These are phyloP conservation scores for Deilephila elpenor DNA, from an alignment of 2,888 invertebrate species.

Conservation along the genomic window DNA sequence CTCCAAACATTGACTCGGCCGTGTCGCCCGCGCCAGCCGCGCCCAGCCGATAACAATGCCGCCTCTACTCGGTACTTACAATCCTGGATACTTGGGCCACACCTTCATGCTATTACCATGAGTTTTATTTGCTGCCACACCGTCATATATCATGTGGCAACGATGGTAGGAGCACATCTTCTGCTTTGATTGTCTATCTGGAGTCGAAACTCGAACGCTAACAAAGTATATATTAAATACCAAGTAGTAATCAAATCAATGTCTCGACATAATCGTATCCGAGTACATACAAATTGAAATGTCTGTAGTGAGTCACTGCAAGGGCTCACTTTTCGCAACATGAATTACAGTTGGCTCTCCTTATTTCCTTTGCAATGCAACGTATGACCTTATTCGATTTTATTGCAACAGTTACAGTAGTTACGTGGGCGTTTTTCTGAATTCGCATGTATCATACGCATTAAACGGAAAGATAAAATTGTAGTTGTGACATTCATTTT, in stretches of 20 bases:
- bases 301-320: slow-evolving; percentile 11
- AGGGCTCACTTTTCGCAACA: slow-evolving; percentile 8
- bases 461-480: slow-evolving; percentile 31
- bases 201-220: too few relatives aligned
- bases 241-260: background rate
- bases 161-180: too few relatives aligned
- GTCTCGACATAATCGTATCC: background rate
- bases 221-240: too few relatives aligned
- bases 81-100: background rate
- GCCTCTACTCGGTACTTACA: background rate
- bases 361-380: slow-evolving; percentile 25
- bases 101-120: background rate
- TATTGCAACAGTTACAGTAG: slow-evolving; percentile 15
- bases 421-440: slow-evolving; percentile 17
- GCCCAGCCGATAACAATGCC: slow-evolving; percentile 70
- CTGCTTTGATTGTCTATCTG: too few relatives aligned
- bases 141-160: background rate
- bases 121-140: slow-evolving; percentile 1
- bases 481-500: slow-evolving; percentile 31
- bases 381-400: slow-evolving; percentile 26
- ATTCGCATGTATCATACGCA: background rate
- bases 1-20: slow-evolving; percentile 71
- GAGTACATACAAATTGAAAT: background rate
- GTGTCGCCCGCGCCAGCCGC: slow-evolving; percentile 52
- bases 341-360: slow-evolving; percentile 11